Base-by-base conservation (phyloP, 2,888 invertebrate species). In the Thera britannica region DNA sequence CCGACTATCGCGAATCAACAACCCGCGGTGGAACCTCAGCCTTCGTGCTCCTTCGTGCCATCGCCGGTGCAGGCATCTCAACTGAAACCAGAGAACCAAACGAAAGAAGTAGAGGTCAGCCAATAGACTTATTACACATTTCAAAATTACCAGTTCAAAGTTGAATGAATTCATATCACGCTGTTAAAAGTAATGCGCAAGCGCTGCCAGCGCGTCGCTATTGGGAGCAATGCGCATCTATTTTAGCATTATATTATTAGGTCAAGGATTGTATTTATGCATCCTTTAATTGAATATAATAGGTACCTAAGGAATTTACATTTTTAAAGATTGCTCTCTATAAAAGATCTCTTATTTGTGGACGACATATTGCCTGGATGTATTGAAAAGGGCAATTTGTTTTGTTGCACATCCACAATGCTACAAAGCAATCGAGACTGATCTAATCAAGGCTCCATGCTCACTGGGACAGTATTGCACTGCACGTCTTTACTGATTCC, bases 61-160 rank as follows among this genome's bases (percentile, higher is more conserved):
- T 78, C 77, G 69, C 77, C 84, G 56, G 78, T 76, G 70, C 79
- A 82, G 62, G 73, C 80, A 67, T 76, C 85, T 66, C 92, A 88
- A 74, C 88, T 89, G 73, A 92, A 89, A 82, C 89, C 89, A 62
- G 88, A 89, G 67, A 83, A 83, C 76, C 88, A 83, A 73, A 82
- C 89, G 9, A 89, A 90, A 88, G 93, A 93, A 90, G 92, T 92
- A 73, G 93, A 93, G 93, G 93, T 93, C 90, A 93, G 93, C 87
- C 75, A 77, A 81, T 58, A 70, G 34, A 70, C 62, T 65, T 62
- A 48, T 57, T 34, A 62, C 48, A 61, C 54, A 64, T 63, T 52
- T 58, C 49, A 55, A 69, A 58, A 72, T 38, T 65, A 65, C 38
- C 48, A 62, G 55, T 63, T 60, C 65, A 63, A 65, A 73, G 67